Conservation (phyloP, 2,797 vertebrate genomes). For the Vespertilio murinus region DNA sequence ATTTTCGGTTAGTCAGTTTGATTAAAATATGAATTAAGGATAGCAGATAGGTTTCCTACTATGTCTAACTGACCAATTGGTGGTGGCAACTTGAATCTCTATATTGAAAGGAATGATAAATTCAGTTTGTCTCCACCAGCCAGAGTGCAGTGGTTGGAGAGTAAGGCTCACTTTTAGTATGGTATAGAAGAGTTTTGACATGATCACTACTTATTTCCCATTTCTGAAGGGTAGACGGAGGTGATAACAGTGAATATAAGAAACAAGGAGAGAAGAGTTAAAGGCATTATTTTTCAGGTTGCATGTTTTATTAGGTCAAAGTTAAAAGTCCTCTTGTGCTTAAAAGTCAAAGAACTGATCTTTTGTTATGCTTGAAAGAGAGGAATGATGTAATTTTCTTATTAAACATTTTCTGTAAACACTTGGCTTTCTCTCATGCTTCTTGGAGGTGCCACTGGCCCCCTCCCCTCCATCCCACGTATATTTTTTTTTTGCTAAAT, state of each 20-base stretch:
- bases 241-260: neutral
- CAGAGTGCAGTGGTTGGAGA: neutral
- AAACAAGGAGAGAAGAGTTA: neutral
- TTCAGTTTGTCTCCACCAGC: neutral
- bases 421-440: neutral
- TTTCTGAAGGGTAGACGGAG: neutral
- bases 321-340: constrained; percentile 36
- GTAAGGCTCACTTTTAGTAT: neutral
- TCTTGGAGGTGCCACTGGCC: constrained; percentile 19
- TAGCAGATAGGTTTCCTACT: neutral
- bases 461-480: too few relatives aligned
- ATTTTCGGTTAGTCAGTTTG: neutral
- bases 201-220: neutral
- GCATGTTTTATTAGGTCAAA: constrained; percentile 18
- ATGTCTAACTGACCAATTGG: neutral
- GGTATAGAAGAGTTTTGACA: neutral
- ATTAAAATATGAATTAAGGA: neutral
- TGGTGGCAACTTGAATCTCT: neutral
- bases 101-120: neutral
- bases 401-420: constrained; percentile 24
- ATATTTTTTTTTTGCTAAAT: neutral
- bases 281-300: neutral
- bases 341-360: constrained; percentile 11
- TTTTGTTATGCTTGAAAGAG: constrained; percentile 35
- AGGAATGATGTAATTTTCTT: constrained; percentile 21